Evolutionary conservation across 2,888 invertebrate genomes (phyloP), one percentile per base, ranked within the genome.

Genomic region (Alitta virens): DNA sequence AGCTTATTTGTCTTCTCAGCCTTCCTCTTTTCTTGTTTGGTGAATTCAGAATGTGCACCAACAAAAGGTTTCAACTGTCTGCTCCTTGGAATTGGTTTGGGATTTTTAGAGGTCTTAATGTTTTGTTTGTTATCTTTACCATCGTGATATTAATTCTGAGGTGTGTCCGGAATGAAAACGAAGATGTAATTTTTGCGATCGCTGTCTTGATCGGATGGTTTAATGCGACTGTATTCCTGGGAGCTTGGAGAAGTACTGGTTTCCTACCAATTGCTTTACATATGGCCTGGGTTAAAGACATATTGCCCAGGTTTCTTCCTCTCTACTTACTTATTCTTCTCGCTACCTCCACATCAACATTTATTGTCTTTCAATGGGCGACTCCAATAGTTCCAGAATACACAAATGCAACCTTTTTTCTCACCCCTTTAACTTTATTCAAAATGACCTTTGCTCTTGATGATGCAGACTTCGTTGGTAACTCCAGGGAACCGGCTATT

Each of bases 21-120:
- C 40, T 59, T 9, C 59, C 59, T 21, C 40, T 59, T 26, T 59
- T 59, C 52, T 38, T 59, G 18, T 59, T 51, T 52, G 59, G 59
- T 14, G 59, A 59, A 25, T 38, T 59, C 16, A 27, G 59, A 12
- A 51, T 50, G 33, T 50, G 23, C n/a, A 1, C 24, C 2, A 33
- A 51, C 23, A 51, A 38, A 25, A 49, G 59, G n/a, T 59, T 50
- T 21, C 23, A 49, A 5, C 21, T 38, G 23, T 51, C 59, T 1
- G 26, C 50, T 2, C 51, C 40, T 51, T 59, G 51, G 51, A 33
- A 49, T 5, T 26, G 59, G 49, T 23, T 49, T 1, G 59, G 59
- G 5, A 16, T 59, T 12, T 59, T 59, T 33, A 33, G 59, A 7
- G 38, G 38, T 23, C 33, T 52, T 14, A 59, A 51, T 38, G 16